Evolutionary conservation across 2,113 vertebrate species (phyloP), one percentile per base, ranked within the genome.

Genomic region (Crotophaga sulcirostris): DNA sequence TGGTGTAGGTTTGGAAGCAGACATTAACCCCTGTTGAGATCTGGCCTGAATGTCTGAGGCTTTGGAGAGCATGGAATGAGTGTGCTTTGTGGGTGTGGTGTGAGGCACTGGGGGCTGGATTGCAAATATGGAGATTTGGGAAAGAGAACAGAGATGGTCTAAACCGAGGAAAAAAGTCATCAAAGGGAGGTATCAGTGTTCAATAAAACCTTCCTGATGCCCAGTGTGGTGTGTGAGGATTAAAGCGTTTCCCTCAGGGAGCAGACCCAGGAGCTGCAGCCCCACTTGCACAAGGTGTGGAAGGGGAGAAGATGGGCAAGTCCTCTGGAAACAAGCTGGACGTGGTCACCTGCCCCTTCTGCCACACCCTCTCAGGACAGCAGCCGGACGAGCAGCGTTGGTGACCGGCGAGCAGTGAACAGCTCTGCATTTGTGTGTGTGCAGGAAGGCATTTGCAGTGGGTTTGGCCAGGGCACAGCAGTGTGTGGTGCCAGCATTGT

Each of bases 371-470:
- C 26, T 23, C 34, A 47, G 47, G 75, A 10, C 33, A 83, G 56
- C 42, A 42, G 58, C 10, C 24, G 44, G n/a, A 19, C 4, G 56
- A 66, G 49, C 33, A 12, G 49, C 8, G 20, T 6, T 8, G 38
- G 16, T 31, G 73, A 26, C 59, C 0, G 0, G 28, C 4, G 19
- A 72, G 45, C 26, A 20, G 13, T 6, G 15, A 81, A 8, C 11
- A 44, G n/a, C 68, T 28, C 29, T 2, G 8, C 0, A 0, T 29
- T 9, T 21, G 9, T 19, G 5, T 5, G 15, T 1, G 0, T 18
- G 25, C 23, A 16, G 63, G 77, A 68, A 31, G 55, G 76, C 4
- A 0, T 11, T 33, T 12, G 17, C 1, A 4, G 31, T 24, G 66
- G 52, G 3, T 58, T 63, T 51, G 52, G 72, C 72, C 5, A 0